These are phyloP conservation scores for Polymixis flavicincta DNA, from an alignment of 2,888 invertebrate genomes.

Conservation along the genomic window DNA sequence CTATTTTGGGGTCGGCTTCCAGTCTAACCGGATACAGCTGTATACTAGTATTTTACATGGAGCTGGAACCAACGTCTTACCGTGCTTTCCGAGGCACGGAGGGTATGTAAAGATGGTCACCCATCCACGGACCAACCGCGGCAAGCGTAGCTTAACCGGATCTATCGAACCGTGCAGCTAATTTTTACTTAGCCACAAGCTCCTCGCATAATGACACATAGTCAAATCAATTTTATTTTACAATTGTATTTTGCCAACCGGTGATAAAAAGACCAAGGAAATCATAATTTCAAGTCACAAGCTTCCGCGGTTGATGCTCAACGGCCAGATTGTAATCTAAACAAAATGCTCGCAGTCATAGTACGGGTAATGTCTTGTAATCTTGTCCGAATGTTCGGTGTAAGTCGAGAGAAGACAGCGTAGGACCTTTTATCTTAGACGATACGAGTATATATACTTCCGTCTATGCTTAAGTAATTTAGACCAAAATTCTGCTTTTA, in stretches of 20 bases:
- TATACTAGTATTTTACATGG: no score
- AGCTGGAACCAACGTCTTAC: no score
- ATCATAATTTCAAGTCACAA: slow-evolving; percentile 34
- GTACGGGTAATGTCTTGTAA: slow-evolving; percentile 50
- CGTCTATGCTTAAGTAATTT: neutral
- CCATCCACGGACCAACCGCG: no score
- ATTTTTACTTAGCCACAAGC: no score
- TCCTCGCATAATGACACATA: no score
- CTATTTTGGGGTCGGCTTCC: no score
- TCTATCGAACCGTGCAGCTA: no score
- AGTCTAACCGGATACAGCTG: no score
- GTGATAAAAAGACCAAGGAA: neutral
- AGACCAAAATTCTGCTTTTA: neutral
- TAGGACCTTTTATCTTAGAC: neutral
- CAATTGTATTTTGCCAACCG: neutral
- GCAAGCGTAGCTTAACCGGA: no score
- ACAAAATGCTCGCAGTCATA: slow-evolving; percentile 37
- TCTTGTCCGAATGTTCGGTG: slow-evolving; percentile 34
- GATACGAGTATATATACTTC: slow-evolving; percentile 14
- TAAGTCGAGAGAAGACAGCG: slow-evolving; percentile 22
- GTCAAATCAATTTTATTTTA: slow-evolving; percentile 4
- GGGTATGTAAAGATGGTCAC: no score
- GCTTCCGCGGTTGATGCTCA: slow-evolving; percentile 26
- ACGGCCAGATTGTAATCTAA: slow-evolving; percentile 35
- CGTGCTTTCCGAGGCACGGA: no score